Evolutionary conservation across 2,888 invertebrate genomes (phyloP), one percentile per base, ranked within the genome.

Genomic region (Brachylomia viminalis): DNA sequence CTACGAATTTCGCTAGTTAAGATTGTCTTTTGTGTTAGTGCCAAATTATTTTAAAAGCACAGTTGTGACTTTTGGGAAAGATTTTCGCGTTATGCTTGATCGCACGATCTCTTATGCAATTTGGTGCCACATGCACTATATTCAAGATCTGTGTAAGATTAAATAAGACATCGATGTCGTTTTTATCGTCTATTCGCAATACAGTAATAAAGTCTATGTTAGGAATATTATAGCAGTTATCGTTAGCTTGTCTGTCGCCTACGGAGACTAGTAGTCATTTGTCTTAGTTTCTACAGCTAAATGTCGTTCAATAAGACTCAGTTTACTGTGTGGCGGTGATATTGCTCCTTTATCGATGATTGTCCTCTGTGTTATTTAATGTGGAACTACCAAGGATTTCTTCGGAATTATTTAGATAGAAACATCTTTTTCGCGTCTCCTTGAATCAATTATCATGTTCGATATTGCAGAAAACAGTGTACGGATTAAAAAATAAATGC

Each of bases 31-130:
- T 86, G 86, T 86, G 64, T 59, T 47, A 69, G 47, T 83, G 86
- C 86, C 86, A 86, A 83, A 86, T 83, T 86, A 86, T 86, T 79
- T 83, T 45, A 42, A 47, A 86, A 83, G 42, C 27, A 61, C 27
- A 13, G 20, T 68, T 83, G n/a, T 23, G 65, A 47, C 45, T 58
- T 30, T 65, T 72, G 23, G n/a, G 23, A 11, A n/a, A 64, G 52
- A 71, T 62, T 82, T 20, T 49, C 59, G 56, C 27, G 56, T 75
- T 58, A 67, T 52, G 75, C 56, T 75, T 84, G 54, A 75, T 81
- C 62, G 61, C 52, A 0, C 42, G 17, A 10, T 69, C 27, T 67
- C 77, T 72, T 72, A 54, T 77, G 86, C 70, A 82, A 85, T 70
- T 70, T n/a, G 17, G 58, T 42, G 38, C 49, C 58, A 72, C 56